These are phyloP conservation scores for Pilophorus perplexus DNA, from an alignment of 2,888 invertebrate genomes.

Conservation along the genomic window DNA sequence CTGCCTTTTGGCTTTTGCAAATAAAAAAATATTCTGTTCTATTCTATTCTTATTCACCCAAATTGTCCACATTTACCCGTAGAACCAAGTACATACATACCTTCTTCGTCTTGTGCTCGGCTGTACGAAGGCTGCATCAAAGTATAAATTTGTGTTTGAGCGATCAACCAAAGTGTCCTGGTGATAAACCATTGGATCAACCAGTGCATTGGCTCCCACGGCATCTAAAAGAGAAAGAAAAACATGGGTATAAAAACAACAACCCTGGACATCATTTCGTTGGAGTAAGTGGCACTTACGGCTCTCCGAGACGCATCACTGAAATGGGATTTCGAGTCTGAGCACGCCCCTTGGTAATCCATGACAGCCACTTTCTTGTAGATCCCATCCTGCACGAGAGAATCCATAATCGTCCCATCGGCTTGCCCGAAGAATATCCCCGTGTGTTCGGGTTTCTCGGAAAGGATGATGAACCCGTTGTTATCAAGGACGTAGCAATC, in stretches of 20 bases:
- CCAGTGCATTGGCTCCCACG: constrained; percentile 59
- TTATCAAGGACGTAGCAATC: constrained; percentile 93
- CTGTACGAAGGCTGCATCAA: constrained; percentile 44
- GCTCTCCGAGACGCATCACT: constrained; percentile 55
- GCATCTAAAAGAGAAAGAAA: constrained; percentile 50
- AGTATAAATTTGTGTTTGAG: constrained; percentile 49
- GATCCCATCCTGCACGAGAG: constrained; percentile 83
- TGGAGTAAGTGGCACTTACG: constrained; percentile 12
- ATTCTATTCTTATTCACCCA: too few species aligned
- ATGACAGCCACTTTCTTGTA: constrained; percentile 83
- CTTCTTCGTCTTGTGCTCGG: constrained; percentile 48
- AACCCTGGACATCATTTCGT: background rate
- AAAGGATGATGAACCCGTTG: constrained; percentile 89
- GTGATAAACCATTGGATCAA: constrained; percentile 57
- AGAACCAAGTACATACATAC: constrained; percentile 47
- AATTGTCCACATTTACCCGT: background rate
- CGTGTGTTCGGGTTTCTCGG: constrained; percentile 80
- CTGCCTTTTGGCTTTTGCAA: too few species aligned
- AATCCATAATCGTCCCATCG: constrained; percentile 92
- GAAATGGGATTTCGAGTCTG: constrained; percentile 56
- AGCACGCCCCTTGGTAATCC: constrained; percentile 85
- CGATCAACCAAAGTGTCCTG: constrained; percentile 51
- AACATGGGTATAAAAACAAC: background rate
- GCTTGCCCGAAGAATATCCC: constrained; percentile 93
- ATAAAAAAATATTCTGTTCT: too few species aligned